Evolutionary conservation across 2,113 vertebrate genomes (phyloP).

Genomic region (Mionectes macconnelli): DNA sequence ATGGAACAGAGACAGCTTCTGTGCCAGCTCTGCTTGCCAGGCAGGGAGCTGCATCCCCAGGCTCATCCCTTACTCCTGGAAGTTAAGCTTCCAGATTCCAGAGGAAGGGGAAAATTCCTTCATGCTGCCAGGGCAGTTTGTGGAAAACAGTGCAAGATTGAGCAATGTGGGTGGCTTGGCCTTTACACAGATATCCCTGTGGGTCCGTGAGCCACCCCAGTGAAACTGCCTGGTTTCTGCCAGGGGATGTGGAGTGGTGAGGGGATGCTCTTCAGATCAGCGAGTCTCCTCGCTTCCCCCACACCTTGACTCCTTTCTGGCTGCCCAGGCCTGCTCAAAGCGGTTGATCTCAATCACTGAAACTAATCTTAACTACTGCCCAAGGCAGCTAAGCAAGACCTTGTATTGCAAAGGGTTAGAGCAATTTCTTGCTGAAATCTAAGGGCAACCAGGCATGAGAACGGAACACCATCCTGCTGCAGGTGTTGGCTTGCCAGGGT

Average conservation of each 20-base stretch:
- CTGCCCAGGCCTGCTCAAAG: not conserved
- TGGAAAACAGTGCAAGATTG: not conserved
- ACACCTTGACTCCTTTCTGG: not conserved
- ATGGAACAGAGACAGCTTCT: not conserved
- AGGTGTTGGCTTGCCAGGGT: rapidly evolving
- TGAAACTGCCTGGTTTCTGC: not conserved
- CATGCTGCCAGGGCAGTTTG: not conserved
- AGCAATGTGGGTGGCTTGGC: not conserved
- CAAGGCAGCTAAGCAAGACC: not conserved
- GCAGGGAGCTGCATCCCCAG: not conserved
- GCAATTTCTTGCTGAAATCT: not conserved
- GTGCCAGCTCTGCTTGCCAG: not conserved
- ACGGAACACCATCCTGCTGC: rapidly evolving
- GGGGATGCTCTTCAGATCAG: not conserved
- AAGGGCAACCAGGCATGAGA: not conserved
- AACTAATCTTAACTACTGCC: not conserved
- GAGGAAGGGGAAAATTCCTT: not conserved
- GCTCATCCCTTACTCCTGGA: not conserved
- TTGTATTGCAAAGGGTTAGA: not conserved
- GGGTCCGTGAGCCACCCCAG: not conserved
- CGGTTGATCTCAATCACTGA: not conserved
- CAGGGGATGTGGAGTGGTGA: not conserved
- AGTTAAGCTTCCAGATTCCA: not conserved
- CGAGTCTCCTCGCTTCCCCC: rapidly evolving
- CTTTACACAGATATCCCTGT: not conserved